These are phyloP conservation scores for Heliconius sara DNA, from an alignment of 2,888 invertebrate species.

Conservation along the genomic window DNA sequence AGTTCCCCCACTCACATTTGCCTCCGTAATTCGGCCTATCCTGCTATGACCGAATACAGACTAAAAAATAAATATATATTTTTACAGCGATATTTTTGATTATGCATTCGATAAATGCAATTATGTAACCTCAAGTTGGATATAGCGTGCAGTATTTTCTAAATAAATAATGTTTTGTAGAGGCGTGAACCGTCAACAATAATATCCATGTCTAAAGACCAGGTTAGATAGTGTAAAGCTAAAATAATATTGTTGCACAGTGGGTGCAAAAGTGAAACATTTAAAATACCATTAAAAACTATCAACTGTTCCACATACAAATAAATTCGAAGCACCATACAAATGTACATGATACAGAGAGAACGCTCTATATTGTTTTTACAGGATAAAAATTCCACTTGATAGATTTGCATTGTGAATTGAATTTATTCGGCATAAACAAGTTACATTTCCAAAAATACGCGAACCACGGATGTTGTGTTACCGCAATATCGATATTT, in stretches of 20 bases:
- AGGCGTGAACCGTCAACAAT: neutral
- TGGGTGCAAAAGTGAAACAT: conserved; percentile 23
- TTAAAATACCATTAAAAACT: conserved; percentile 40
- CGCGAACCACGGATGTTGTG: neutral
- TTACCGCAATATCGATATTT: conserved; percentile 4
- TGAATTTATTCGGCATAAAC: conserved; percentile 45
- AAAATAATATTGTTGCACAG: conserved; percentile 13
- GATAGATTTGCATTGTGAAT: conserved; percentile 48
- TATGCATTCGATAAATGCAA: neutral
- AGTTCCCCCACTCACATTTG: no score
- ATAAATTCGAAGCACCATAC: conserved; percentile 37
- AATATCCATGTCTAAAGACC: neutral
- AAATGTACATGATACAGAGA: conserved; percentile 34
- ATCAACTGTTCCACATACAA: conserved; percentile 39
- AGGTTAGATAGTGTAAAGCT: neutral
- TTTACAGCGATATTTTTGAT: neutral
- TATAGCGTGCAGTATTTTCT: neutral
- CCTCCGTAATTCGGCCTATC: no score
- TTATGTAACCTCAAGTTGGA: neutral
- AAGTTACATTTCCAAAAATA: conserved; percentile 32
- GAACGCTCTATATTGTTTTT: conserved; percentile 41
- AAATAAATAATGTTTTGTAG: neutral
- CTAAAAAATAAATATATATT: no score
- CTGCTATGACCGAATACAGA: no score
- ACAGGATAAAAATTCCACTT: conserved; percentile 42